Conservation (phyloP, 2,797 vertebrate species). For the Alosa sapidissima region DNA sequence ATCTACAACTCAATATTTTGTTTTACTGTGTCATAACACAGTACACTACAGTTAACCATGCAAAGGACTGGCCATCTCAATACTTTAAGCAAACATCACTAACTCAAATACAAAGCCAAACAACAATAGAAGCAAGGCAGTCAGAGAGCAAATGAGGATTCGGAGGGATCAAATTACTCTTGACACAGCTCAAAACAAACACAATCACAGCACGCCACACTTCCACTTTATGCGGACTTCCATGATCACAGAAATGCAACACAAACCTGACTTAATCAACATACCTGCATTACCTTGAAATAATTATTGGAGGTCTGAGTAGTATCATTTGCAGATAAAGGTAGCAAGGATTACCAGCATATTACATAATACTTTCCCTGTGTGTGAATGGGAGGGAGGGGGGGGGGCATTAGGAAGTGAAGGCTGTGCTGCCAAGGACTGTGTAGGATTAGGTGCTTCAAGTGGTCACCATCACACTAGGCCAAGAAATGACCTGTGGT, state of each 20-base stretch:
- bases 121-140: slow-evolving; percentile 7
- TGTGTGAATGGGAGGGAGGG: background rate
- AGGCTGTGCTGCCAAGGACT: background rate
- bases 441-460: background rate
- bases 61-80: slow-evolving; percentile 6
- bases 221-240: background rate
- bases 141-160: slow-evolving; percentile 3
- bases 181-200: slow-evolving; percentile 5
- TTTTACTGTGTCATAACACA: background rate
- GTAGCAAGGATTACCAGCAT: background rate
- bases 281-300: background rate
- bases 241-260: background rate
- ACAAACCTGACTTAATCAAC: background rate
- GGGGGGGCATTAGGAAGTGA: background rate
- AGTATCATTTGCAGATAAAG: background rate
- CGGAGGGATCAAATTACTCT: background rate
- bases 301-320: background rate
- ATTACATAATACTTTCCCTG: background rate
- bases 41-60: background rate
- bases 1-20: background rate
- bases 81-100: background rate
- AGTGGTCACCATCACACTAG: background rate
- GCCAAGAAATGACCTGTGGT: background rate
- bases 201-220: slow-evolving; percentile 1
- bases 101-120: slow-evolving; percentile 8